A percentile compares a stretch with the other conserved stretches of the same genome.
phyloP scores from a whole-genome alignment of 2,797 vertebrate species.

The Sparus aurata region DNA sequence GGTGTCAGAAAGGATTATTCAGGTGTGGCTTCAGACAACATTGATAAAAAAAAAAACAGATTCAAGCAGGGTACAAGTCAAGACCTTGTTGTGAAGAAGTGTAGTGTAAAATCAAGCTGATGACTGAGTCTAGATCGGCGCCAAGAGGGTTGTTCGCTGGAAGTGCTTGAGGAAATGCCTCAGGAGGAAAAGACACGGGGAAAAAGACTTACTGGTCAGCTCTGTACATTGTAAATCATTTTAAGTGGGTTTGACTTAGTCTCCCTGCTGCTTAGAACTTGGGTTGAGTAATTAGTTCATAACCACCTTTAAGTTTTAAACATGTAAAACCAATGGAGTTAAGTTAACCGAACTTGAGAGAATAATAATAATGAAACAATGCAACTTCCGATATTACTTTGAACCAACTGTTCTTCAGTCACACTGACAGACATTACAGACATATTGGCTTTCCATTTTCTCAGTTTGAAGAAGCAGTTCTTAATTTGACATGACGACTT shows the following conservation, averaged over 20 bases:
- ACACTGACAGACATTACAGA: background rate
- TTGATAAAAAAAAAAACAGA: slow-evolving; percentile 17
- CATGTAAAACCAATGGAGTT: too few species aligned
- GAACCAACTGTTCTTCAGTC: background rate
- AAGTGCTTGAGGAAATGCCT: slow-evolving; percentile 58
- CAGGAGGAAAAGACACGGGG: slow-evolving; percentile 30
- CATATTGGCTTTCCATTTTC: background rate
- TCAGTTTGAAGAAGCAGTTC: background rate
- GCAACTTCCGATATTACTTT: too few species aligned
- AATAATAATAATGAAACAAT: too few species aligned
- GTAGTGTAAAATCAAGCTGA: slow-evolving; percentile 46
- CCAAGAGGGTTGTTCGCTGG: slow-evolving; percentile 31
- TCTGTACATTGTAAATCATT: slow-evolving; percentile 3
- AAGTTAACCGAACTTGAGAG: too few species aligned
- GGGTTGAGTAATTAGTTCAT: background rate
- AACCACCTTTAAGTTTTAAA: too few species aligned
- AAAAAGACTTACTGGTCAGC: background rate
- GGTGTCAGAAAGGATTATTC: slow-evolving; percentile 25
- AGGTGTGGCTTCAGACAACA: background rate
- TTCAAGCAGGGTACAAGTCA: background rate
- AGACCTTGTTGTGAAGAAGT: slow-evolving; percentile 39
- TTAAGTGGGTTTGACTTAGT: background rate
- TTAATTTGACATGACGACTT: background rate
- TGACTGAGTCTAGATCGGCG: slow-evolving; percentile 9
- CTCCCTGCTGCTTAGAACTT: background rate